Conservation (phyloP, 1,140 invertebrate species). For the Brevipalpus yothersi region DNA sequence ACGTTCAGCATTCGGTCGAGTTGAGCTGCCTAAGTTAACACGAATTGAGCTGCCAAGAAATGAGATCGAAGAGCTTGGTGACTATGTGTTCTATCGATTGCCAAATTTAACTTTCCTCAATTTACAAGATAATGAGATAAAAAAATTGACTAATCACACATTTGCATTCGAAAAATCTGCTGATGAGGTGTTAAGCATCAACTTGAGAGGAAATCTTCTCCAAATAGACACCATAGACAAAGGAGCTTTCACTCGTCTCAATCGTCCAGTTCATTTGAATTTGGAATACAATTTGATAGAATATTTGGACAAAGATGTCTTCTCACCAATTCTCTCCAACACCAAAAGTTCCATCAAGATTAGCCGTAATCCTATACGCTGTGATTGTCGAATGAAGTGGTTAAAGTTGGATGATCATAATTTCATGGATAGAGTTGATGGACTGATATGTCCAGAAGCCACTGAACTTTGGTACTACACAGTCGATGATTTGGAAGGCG, state of each 20-base stretch:
- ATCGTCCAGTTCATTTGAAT: neutral
- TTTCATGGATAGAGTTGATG: slow-evolving; percentile 2
- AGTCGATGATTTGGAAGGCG: neutral
- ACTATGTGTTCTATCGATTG: slow-evolving; percentile 2
- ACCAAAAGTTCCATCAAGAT: neutral
- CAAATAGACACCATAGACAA: neutral
- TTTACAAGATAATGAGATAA: neutral
- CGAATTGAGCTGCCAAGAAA: neutral
- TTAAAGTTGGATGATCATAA: neutral
- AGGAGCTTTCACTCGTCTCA: slow-evolving; percentile 1
- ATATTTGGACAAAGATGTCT: slow-evolving; percentile 1
- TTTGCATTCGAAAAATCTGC: slow-evolving; percentile 2
- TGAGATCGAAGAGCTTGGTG: slow-evolving; percentile 1
- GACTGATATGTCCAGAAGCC: neutral
- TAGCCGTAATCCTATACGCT: neutral
- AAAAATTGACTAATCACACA: neutral
- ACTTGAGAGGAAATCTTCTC: neutral
- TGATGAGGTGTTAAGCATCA: neutral
- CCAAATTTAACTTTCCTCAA: slow-evolving; percentile 1
- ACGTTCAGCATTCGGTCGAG: slow-evolving; percentile 1
- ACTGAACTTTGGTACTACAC: slow-evolving; percentile 4
- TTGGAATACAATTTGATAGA: neutral
- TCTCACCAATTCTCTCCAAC: neutral
- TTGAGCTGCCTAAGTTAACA: neutral
- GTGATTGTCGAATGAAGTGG: slow-evolving; percentile 4